Evolutionary conservation across 2,113 vertebrate genomes (phyloP).

Genomic region (Lophotis ruficrista): DNA sequence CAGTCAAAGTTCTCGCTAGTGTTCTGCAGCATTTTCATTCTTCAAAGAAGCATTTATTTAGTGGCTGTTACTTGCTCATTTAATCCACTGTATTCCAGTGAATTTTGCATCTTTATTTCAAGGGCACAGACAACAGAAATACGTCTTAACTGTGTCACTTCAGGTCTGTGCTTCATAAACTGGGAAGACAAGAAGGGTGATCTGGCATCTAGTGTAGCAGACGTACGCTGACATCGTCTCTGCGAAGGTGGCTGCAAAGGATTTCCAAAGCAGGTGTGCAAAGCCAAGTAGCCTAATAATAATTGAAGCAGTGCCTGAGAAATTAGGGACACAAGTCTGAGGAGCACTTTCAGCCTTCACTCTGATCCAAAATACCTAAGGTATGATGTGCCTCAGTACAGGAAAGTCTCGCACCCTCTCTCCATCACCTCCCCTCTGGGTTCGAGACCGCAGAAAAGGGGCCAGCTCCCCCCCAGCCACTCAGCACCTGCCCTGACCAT

Average conservation of each 20-base stretch:
- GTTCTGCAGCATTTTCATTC: not conserved
- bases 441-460: not conserved
- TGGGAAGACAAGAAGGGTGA: not conserved
- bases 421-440: not conserved
- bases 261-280: not conserved
- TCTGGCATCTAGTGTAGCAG: not conserved
- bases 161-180: not conserved
- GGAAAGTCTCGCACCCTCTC: not conserved
- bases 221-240: not conserved
- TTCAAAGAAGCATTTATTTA: not conserved
- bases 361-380: not conserved
- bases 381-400: not conserved
- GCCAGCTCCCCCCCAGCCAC: accelerated
- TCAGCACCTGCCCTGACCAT: not conserved
- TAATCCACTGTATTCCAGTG: not conserved
- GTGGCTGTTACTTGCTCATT: not conserved
- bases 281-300: not conserved
- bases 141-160: accelerated
- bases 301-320: not conserved
- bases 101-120: not conserved
- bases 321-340: not conserved
- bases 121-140: not conserved
- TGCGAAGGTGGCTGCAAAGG: not conserved
- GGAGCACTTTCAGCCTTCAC: not conserved
- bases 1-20: not conserved